Evolutionary conservation across 2,113 vertebrate genomes (phyloP).

Genomic region (Hemiscyllium ocellatum): DNA sequence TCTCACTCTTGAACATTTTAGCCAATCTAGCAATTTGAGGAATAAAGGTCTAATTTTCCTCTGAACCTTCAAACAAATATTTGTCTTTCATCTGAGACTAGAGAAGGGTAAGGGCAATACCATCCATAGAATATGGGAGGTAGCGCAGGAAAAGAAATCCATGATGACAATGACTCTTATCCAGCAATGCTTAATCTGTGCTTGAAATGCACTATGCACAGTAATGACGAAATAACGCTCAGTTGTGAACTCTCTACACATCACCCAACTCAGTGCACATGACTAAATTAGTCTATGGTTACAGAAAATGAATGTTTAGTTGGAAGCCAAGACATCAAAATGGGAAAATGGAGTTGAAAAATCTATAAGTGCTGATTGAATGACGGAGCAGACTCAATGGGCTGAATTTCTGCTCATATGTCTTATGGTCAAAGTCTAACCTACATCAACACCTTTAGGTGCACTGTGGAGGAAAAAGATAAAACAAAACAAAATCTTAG

Average conservation of each 20-base stretch:
- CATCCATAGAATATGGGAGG: neutral
- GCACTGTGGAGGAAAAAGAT: neutral
- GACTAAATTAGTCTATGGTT: neutral
- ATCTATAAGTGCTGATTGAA: too few relatives aligned
- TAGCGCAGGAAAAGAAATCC: neutral
- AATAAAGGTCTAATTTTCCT: too few relatives aligned
- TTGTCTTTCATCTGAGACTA: too few relatives aligned
- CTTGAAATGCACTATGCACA: neutral
- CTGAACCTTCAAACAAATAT: too few relatives aligned
- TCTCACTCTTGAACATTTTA: too few relatives aligned
- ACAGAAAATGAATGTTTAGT: neutral
- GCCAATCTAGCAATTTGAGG: too few relatives aligned
- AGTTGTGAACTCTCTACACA: neutral
- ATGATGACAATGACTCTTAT: neutral
- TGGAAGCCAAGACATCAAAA: neutral
- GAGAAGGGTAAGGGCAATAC: neutral
- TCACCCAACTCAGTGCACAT: neutral
- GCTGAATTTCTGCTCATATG: too few relatives aligned
- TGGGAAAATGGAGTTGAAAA: too few relatives aligned
- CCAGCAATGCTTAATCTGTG: neutral
- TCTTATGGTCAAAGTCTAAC: neutral
- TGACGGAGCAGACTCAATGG: too few relatives aligned
- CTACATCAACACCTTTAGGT: neutral
- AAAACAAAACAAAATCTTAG: neutral
- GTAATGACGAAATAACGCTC: neutral